Base-by-base conservation (phyloP, 2,797 vertebrate genomes). In the Anguilla megastoma region DNA sequence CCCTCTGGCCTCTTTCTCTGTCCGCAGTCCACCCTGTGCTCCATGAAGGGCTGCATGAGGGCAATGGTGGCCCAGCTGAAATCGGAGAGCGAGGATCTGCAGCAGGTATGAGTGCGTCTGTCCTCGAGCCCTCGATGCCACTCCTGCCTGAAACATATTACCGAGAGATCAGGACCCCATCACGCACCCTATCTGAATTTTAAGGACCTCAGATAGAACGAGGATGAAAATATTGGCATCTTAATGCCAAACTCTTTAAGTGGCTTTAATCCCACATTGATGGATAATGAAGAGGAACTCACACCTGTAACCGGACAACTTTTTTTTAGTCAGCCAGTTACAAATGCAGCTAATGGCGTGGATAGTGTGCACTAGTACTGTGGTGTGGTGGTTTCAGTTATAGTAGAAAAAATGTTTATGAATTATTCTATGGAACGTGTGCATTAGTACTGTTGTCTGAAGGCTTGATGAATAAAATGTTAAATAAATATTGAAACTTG, bases 21-120 rank as follows among this genome's bases (percentile, higher is more conserved):
- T 90, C 90, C 79, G 36, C 92, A 99, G 99, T 98, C 98, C 87
- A 99, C 98, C 0, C 93, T 99, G 84, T 99, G 99, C 94, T 99
- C 98, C 85, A 99, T 99, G 99, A 99, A 99, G 93, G 97, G 98
- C 89, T 99, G 99, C 91, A 99, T 99, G 99, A 97, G 98, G 92
- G 99, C 98, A 0, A 98, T 99, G 94, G 98, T 99, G 52, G 98
- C 98, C 33, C 99, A 99, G 87, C 94, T 99, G 1, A 99, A 99
- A 93, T 99, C 98, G 3, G 98, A 99, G 93, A 99, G 99, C 79
- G 99, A 99, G 93, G 99, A 99, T 90, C 94, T 99, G 84, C 98
- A 99, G 87, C 99, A 99, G 97, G 98, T 99, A 95, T 45, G 41
- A 45, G 27, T 0, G 0, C 12, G 10, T 24, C 41, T 36, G 18